phyloP scores from a whole-genome alignment of 2,797 vertebrate species.

The Phylloscopus collybita region DNA sequence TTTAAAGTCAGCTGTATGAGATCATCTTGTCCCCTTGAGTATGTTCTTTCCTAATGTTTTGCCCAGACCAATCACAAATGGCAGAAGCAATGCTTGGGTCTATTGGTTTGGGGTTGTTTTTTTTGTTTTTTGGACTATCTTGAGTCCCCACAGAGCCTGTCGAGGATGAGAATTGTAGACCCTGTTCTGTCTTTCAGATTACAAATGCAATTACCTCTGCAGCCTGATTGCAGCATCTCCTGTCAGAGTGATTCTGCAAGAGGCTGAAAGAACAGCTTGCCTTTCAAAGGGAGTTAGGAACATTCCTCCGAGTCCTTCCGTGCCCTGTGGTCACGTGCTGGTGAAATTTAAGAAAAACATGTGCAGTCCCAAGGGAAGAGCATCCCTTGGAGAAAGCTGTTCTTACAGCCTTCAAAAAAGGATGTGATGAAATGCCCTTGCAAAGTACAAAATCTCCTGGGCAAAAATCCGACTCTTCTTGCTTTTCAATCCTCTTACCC shows the following conservation, averaged over 20 bases:
- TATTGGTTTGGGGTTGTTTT: neutral
- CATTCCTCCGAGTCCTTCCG: neutral
- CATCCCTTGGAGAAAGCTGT: neutral
- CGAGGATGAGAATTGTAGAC: neutral
- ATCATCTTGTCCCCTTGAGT: slow-evolving; percentile 35
- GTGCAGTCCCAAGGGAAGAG: neutral
- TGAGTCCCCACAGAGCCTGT: neutral
- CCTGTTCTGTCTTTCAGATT: slow-evolving; percentile 31
- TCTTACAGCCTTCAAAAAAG: neutral
- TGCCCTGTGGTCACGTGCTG: neutral
- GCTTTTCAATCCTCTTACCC: neutral
- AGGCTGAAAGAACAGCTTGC: slow-evolving; percentile 30
- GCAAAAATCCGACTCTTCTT: neutral
- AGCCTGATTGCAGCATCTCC: neutral
- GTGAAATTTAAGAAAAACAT: neutral
- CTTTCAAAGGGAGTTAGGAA: neutral
- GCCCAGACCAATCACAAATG: slow-evolving; percentile 38
- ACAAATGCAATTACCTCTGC: neutral
- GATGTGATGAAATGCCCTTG: neutral
- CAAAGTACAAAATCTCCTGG: neutral
- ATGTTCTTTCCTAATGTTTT: slow-evolving; percentile 46
- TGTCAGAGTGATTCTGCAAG: neutral
- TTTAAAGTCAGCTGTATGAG: slow-evolving; percentile 41
- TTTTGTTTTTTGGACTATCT: neutral
- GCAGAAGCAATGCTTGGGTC: neutral